phyloP scores from a whole-genome alignment of 2,888 invertebrate genomes.

The Spodoptera picta region DNA sequence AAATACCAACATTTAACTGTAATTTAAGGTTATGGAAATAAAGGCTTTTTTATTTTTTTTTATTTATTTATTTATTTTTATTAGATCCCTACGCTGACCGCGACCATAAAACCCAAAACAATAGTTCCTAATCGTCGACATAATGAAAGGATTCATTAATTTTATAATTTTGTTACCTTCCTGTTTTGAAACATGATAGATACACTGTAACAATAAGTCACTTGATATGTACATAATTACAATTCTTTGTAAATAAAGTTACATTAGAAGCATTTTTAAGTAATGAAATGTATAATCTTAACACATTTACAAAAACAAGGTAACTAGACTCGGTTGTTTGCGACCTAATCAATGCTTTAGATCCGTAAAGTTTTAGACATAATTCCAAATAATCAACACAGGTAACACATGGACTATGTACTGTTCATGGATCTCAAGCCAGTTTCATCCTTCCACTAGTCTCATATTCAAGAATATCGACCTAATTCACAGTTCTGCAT shows the following conservation, averaged over 20 bases:
- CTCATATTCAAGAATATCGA: constrained; percentile 12
- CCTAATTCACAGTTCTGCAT: constrained; percentile 9
- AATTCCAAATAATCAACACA: constrained; percentile 21
- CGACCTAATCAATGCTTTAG: constrained; percentile 12
- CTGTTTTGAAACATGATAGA: constrained; percentile 17
- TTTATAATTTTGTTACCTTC: constrained; percentile 29
- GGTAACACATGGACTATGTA: constrained; percentile 13
- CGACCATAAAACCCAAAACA: constrained; percentile 18
- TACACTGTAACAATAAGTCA: constrained; percentile 1
- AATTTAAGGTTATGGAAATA: no score
- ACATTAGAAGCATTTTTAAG: no score
- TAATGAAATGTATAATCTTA: no score
- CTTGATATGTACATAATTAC: no score
- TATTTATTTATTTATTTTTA: no score
- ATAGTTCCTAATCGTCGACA: constrained; percentile 28
- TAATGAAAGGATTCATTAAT: constrained; percentile 18
- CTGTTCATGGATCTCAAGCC: constrained; percentile 8
- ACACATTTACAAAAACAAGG: no score
- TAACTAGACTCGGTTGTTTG: no score
- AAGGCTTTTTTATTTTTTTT: no score
- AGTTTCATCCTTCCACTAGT: constrained; percentile 5
- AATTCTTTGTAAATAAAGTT: no score
- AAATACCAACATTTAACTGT: no score
- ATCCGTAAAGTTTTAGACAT: constrained; percentile 10
- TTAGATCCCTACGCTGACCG: background rate